phyloP scores from a whole-genome alignment of 2,888 invertebrate species.

The Dolomedes plantarius region DNA sequence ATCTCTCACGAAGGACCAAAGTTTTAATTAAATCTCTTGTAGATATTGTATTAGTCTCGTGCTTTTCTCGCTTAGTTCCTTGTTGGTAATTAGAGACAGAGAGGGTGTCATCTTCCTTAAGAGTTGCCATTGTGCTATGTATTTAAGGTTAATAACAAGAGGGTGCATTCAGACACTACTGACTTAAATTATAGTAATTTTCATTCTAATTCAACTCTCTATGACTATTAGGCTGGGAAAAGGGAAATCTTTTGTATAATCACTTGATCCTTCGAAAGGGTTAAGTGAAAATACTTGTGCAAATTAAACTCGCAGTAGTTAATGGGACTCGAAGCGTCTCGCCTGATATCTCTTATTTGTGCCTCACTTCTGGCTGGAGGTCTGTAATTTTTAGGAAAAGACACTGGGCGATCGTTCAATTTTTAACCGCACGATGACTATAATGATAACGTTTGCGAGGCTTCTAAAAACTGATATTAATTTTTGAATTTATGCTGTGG shows the following conservation, averaged over 20 bases:
- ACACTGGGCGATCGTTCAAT: too few relatives aligned
- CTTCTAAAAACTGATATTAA: too few relatives aligned
- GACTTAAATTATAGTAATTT: constrained; percentile 63
- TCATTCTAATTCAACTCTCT: constrained; percentile 53
- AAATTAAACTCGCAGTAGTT: constrained; percentile 33
- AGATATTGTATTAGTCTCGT: constrained; percentile 57
- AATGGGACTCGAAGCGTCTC: neutral
- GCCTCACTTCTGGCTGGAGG: neutral
- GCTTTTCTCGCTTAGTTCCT: constrained; percentile 54
- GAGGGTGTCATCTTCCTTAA: constrained; percentile 65
- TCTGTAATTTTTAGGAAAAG: too few relatives aligned
- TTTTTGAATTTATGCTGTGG: too few relatives aligned
- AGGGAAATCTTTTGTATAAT: constrained; percentile 45
- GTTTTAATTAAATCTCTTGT: constrained; percentile 67
- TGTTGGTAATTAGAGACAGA: constrained; percentile 48
- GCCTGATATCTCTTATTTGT: neutral
- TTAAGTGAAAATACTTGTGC: constrained; percentile 36
- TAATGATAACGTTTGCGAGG: too few relatives aligned
- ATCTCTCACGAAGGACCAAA: constrained; percentile 40
- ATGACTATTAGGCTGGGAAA: constrained; percentile 13
- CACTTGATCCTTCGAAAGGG: constrained; percentile 29
- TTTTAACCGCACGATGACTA: too few relatives aligned
- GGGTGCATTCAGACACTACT: constrained; percentile 23
- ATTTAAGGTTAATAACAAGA: constrained; percentile 59
- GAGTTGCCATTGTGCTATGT: constrained; percentile 61